These are phyloP conservation scores for Rutpela maculata DNA, from an alignment of 2,888 invertebrate species.

Conservation along the genomic window DNA sequence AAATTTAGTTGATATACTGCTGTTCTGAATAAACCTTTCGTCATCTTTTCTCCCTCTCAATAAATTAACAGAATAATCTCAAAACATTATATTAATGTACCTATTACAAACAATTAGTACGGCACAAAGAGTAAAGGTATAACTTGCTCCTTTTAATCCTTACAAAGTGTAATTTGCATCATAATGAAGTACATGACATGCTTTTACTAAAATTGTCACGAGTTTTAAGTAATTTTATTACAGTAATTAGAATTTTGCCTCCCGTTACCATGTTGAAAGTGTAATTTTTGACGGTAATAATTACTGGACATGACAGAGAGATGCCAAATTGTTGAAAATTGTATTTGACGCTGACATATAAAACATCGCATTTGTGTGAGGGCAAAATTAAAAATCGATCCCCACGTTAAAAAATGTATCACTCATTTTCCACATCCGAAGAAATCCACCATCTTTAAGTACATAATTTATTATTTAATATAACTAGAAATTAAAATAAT, in stretches of 20 bases:
- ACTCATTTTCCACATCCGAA: neutral
- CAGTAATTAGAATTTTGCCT: neutral
- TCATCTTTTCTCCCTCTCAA: no score
- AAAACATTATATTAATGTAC: neutral
- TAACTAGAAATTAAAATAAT: no score
- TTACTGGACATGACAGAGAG: conserved; percentile 7
- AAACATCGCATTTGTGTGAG: neutral
- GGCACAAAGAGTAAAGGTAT: neutral
- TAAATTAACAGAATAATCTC: neutral
- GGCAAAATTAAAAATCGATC: neutral
- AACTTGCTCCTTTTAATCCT: neutral
- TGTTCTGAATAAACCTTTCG: no score
- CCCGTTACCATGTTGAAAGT: neutral
- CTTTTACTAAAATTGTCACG: neutral
- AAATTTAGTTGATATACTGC: neutral
- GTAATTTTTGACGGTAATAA: conserved; percentile 3
- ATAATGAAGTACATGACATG: conserved; percentile 7
- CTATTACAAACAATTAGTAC: neutral
- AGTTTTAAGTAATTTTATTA: neutral
- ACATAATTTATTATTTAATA: no score
- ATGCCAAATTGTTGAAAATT: neutral
- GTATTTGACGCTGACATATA: neutral
- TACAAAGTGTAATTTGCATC: neutral
- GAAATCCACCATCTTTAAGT: no score
- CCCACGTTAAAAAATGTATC: neutral